Base-by-base conservation (phyloP, 2,888 invertebrate species). In the Hemithea aestivaria region DNA sequence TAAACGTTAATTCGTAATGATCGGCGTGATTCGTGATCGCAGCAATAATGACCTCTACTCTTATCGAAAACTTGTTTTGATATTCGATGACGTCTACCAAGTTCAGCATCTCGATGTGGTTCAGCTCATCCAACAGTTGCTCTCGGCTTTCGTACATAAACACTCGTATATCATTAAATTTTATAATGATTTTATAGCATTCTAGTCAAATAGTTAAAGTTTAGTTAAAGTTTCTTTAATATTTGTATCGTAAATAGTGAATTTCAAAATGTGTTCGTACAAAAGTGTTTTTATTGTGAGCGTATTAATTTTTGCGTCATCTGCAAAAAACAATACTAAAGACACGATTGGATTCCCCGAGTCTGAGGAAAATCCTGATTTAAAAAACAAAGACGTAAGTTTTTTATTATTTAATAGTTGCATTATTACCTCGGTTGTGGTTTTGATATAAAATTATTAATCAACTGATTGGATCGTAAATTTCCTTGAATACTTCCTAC, bases 341-440 rank as follows among this genome's bases (percentile, higher is more conserved):
- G 73, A 66, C 48, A 58, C 64, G 7, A 80, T 85, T 45, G 82
- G 82, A 45, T 85, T 82, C 63, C 85, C 84, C 9, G 85, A 85
- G 54, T 24, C 50, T 3, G 84, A 84, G 52, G 85, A 83, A 59
- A 69, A 83, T 46, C 51, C 56, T 0, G 62, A 56, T 36, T 35
- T 66, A 47, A 64, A 60, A 45, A 84, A 84, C 53, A 80, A 76
- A 67, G 73, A 83, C 45, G 85, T 84, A 53, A 68, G 66, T 64
- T 35, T 21, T 2, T 22, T 23, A 10, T 9, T 16, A 16, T 4
- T 4, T 4, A 4, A 2, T 16, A 4, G 16, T 5, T 16, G 16
- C n/a, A n/a, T n/a, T n/a, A n/a, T n/a, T n/a, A n/a, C n/a, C n/a
- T n/a, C n/a, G n/a, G n/a, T n/a, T n/a, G n/a, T n/a, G n/a, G n/a